Base-by-base conservation (phyloP, 1,140 invertebrate genomes). In the Aphelenchoides avenae region DNA sequence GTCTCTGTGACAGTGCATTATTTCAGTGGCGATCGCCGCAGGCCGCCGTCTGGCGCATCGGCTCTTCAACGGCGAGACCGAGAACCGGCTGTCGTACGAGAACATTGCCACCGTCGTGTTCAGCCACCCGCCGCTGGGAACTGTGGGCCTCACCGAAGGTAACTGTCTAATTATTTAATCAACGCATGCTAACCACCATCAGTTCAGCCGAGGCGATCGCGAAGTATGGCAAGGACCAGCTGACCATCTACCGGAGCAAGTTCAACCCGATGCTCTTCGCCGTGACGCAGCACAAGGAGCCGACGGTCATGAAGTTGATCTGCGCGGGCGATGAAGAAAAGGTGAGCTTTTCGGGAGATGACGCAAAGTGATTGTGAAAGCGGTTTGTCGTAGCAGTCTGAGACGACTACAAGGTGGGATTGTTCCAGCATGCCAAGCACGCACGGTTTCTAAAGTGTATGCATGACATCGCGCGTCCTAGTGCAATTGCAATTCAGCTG, bases 81-180 rank as follows among this genome's bases (percentile, higher is more conserved):
- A 80, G 46, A 61, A 71, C 11, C 78, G 80, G 44, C 64, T 83
- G 24, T 72, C 77, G 33, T 83, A 84, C 54, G 61, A 67, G 29
- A 80, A 82, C 63, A 83, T 84, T 54, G 78, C 82, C 0, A 82
- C 80, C 22, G 82, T 84, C 18, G 79, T 84, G 0, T 84, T 84
- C 68, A 60, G 77, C 43, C 83, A 84, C 70, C 82, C 82, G 5
- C 82, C 82, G 11, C 68, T 79, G 27, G 83, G 79, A 15, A 81
- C 81, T 13, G 66, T 83, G n/a, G 83, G 83, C 27, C 52, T 83
- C 0, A 82, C 81, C 44, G 78, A 84, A 79, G 18, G 81, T 82
- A n/a, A n/a, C n/a, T n/a, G n/a, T n/a, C n/a, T n/a, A n/a, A n/a
- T n/a, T n/a, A n/a, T n/a, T n/a, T n/a, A n/a, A n/a, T n/a, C n/a